phyloP scores from a whole-genome alignment of 2,797 vertebrate genomes.

The Manis crassicaudata region DNA sequence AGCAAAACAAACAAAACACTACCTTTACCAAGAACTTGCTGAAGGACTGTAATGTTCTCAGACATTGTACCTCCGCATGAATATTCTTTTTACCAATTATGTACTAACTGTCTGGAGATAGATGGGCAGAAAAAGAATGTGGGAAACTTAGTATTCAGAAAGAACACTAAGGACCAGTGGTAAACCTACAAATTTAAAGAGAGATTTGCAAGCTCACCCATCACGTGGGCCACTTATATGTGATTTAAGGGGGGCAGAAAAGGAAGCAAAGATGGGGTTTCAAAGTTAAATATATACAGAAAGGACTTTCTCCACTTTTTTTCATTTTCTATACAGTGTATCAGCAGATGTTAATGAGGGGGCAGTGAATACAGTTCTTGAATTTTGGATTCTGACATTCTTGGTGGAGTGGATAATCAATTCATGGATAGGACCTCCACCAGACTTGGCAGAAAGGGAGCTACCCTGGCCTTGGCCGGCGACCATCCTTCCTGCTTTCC shows the following conservation, averaged over 20 bases:
- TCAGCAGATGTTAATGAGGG: not conserved
- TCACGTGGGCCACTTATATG: not conserved
- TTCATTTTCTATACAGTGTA: not conserved
- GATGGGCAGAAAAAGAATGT: not conserved
- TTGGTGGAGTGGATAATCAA: not conserved
- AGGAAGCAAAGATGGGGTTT: not conserved
- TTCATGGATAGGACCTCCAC: not conserved
- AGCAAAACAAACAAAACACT: slow-evolving; percentile 9
- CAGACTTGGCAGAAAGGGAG: not conserved
- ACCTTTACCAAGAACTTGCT: not conserved
- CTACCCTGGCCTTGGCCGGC: not conserved
- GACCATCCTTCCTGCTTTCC: not conserved
- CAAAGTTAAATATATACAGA: slow-evolving; percentile 3
- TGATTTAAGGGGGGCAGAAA: not conserved
- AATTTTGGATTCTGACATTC: not conserved
- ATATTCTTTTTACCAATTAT: not conserved
- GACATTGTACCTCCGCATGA: not conserved
- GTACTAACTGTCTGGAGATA: not conserved
- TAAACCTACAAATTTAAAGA: not conserved
- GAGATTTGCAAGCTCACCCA: not conserved
- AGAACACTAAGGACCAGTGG: not conserved
- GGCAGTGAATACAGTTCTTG: not conserved
- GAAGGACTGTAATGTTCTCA: not conserved
- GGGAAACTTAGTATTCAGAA: not conserved
- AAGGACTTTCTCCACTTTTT: not conserved